Evolutionary conservation across 2,888 invertebrate species (phyloP).

Genomic region (Rotaria magnacalcarata): DNA sequence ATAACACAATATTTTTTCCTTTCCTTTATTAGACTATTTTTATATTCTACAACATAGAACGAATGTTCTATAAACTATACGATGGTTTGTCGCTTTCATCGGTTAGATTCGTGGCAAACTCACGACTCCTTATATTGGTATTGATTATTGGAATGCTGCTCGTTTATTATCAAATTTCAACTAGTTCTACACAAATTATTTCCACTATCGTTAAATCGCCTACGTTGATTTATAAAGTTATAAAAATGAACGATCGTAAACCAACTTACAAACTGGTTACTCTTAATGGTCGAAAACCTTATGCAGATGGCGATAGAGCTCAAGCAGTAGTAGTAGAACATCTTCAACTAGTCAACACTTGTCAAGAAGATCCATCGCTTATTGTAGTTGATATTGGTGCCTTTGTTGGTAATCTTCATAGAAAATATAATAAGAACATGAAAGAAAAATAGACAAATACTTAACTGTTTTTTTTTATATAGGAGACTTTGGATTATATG

Average conservation of each 20-base stretch:
- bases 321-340: background rate
- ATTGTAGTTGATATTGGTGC: constrained; percentile 25
- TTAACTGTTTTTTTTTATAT: background rate
- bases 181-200: too few relatives aligned
- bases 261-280: background rate
- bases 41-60: too few relatives aligned
- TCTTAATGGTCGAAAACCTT: background rate
- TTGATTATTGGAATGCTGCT: too few relatives aligned
- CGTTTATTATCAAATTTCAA: too few relatives aligned
- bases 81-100: too few relatives aligned
- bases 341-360: background rate
- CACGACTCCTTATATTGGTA: too few relatives aligned
- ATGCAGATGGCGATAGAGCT: constrained; percentile 16
- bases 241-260: background rate
- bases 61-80: too few relatives aligned
- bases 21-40: too few relatives aligned
- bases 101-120: too few relatives aligned
- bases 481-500: constrained; percentile 1
- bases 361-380: background rate
- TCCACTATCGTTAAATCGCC: background rate
- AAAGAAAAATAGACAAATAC: too few relatives aligned
- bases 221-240: background rate
- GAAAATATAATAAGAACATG: background rate
- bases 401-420: background rate
- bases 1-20: too few relatives aligned